Conservation (phyloP, 2,888 invertebrate species). For the Stenchaetothrips biformis region DNA sequence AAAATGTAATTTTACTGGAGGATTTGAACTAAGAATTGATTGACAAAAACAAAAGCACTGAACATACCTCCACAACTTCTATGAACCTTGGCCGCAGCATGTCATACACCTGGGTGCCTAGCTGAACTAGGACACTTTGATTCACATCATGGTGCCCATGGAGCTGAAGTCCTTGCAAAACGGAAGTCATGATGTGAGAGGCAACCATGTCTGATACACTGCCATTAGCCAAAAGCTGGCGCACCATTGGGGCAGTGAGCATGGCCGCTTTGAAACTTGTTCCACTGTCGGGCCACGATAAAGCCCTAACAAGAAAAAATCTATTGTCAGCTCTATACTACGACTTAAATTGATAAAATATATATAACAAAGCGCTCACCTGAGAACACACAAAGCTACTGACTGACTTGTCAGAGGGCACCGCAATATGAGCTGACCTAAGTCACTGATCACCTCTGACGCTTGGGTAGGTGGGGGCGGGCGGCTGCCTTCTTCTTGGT, state of each 20-base stretch:
- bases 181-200: conserved; percentile 67
- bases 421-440: conserved; percentile 68
- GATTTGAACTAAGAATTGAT: neutral
- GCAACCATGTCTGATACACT: conserved; percentile 63
- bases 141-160: conserved; percentile 90
- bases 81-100: conserved; percentile 71
- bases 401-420: conserved; percentile 61
- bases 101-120: conserved; percentile 73
- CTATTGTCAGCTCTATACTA: conserved; percentile 32
- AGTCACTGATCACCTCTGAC: conserved; percentile 73
- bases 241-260: conserved; percentile 66
- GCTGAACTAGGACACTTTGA: conserved; percentile 56
- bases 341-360: conserved; percentile 28
- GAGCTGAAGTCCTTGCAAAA: conserved; percentile 72
- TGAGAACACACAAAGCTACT: conserved; percentile 58
- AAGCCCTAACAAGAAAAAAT: conserved; percentile 47
- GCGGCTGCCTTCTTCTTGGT: conserved; percentile 33
- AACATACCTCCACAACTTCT: conserved; percentile 55
- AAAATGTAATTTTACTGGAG: conserved; percentile 31
- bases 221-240: conserved; percentile 59
- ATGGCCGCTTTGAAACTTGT: conserved; percentile 75
- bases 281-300: conserved; percentile 84
- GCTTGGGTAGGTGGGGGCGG: conserved; percentile 46
- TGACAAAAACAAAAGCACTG: neutral
- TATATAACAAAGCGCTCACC: conserved; percentile 43